These are phyloP conservation scores for Lepeophtheirus nordmannii DNA, from an alignment of 2,888 invertebrate species.

Conservation along the genomic window DNA sequence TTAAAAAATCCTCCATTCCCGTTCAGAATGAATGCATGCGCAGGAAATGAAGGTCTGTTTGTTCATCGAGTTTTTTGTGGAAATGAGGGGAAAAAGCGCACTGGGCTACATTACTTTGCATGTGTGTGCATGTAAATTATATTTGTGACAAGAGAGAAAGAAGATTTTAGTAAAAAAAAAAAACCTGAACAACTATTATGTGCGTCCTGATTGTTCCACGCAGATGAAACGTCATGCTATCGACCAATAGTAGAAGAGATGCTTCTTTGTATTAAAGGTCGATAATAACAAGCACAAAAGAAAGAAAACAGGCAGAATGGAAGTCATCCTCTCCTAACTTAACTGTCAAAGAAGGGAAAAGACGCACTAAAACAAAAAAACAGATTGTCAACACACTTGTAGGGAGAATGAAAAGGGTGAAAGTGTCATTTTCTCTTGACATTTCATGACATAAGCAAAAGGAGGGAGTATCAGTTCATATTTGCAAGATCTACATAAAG, in stretches of 20 bases:
- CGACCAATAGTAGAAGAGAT: neutral
- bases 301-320: neutral
- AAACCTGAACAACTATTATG: neutral
- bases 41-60: neutral
- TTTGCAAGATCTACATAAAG: too few relatives aligned
- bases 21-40: too few relatives aligned
- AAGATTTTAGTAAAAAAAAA: neutral
- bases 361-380: neutral
- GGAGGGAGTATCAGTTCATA: too few relatives aligned
- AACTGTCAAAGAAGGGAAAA: constrained; percentile 6
- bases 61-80: neutral
- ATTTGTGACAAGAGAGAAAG: neutral
- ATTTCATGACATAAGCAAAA: neutral
- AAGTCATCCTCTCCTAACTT: neutral
- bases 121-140: neutral
- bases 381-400: neutral
- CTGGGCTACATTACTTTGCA: neutral
- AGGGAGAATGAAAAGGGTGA: neutral
- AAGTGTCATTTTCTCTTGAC: neutral
- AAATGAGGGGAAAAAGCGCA: neutral
- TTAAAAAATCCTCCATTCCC: too few relatives aligned
- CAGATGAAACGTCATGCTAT: neutral
- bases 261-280: neutral
- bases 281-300: too few relatives aligned
- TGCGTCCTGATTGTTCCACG: constrained; percentile 4